These are phyloP conservation scores for Synanthedon vespiformis DNA, from an alignment of 2,888 invertebrate species.

Conservation along the genomic window DNA sequence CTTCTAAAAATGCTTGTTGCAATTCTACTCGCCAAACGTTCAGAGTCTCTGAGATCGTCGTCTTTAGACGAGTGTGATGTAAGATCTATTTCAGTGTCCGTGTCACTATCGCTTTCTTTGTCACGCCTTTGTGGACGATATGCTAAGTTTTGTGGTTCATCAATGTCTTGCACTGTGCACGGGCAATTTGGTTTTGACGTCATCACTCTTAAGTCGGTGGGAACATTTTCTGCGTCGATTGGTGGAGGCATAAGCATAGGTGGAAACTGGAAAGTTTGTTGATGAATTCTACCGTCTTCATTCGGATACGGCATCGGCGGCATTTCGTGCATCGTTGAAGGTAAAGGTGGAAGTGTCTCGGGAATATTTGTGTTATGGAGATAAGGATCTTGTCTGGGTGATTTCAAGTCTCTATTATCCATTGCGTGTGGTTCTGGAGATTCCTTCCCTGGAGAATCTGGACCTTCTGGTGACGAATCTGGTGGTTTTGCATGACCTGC, in stretches of 20 bases:
- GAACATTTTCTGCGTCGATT: constrained; percentile 41
- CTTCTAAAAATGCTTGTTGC: constrained; percentile 58
- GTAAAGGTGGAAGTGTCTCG: constrained; percentile 26
- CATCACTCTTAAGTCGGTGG: constrained; percentile 55
- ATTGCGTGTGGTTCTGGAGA: constrained; percentile 43
- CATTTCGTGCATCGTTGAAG: constrained; percentile 33
- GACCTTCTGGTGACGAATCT: constrained; percentile 55
- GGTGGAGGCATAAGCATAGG: constrained; percentile 41
- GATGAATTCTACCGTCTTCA: constrained; percentile 47
- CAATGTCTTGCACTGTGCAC: constrained; percentile 26
- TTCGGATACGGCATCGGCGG: constrained; percentile 32
- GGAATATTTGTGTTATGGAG: constrained; percentile 34
- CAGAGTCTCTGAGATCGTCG: constrained; percentile 56
- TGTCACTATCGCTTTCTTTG: constrained; percentile 54
- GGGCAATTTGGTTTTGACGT: constrained; percentile 43
- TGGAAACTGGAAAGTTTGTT: constrained; percentile 43
- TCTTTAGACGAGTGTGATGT: constrained; percentile 63
- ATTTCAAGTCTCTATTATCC: constrained; percentile 45
- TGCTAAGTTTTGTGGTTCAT: constrained; percentile 54
- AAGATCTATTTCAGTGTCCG: constrained; percentile 62
- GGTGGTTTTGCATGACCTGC: constrained; percentile 57
- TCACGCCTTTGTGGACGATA: constrained; percentile 37
- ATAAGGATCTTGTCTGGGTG: constrained; percentile 47
- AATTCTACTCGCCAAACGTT: constrained; percentile 51
- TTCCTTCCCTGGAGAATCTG: constrained; percentile 53